A percentile compares a stretch with the other conserved stretches of the same genome.
phyloP scores from a whole-genome alignment of 2,797 vertebrate species.

The Bovichtus variegatus region DNA sequence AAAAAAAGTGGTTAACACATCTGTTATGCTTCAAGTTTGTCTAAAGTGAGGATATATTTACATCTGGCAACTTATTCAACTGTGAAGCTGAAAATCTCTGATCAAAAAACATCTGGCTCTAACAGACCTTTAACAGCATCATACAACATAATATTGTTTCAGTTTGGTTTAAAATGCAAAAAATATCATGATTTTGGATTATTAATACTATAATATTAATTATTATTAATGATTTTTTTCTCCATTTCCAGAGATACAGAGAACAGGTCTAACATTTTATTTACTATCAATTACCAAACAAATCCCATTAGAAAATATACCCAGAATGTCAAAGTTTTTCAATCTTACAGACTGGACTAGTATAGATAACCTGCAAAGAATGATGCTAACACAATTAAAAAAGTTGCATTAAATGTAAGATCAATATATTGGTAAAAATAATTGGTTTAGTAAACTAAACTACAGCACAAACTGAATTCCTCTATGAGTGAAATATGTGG shows the following conservation, averaged over 20 bases:
- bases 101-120: too few species aligned
- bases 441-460: background rate
- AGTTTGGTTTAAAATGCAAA: background rate
- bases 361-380: background rate
- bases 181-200: background rate
- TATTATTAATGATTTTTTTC: background rate
- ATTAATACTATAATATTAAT: background rate
- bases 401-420: background rate
- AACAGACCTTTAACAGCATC: background rate
- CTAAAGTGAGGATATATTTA: background rate
- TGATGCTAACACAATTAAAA: background rate
- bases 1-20: too few species aligned
- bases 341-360: background rate
- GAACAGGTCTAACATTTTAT: too few species aligned
- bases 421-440: background rate
- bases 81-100: background rate
- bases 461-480: background rate
- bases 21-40: background rate
- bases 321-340: background rate
- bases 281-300: too few species aligned
- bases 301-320: too few species aligned
- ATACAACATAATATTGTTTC: background rate
- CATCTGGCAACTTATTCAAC: background rate
- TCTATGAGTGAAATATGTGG: background rate
- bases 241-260: too few species aligned